Evolutionary conservation across 2,113 vertebrate genomes (phyloP), one percentile per base, ranked within the genome.

Genomic region (Pelvicachromis taeniatus): DNA sequence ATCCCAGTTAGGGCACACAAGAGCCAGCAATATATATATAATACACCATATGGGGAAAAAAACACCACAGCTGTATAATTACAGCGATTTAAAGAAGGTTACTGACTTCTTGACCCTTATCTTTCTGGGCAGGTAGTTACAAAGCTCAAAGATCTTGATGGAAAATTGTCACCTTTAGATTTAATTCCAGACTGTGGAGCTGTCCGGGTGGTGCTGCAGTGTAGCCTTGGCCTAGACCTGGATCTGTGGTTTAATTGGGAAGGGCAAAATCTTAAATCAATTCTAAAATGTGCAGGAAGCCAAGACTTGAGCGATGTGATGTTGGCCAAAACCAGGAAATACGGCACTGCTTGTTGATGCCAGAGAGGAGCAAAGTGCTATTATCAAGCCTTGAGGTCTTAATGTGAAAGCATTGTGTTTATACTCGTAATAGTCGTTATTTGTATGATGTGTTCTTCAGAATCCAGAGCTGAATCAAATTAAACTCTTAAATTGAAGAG

Each of bases 121-220:
- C 9, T 73, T 42, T 9, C 26, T 0, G 0, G 65, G 40, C 1
- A 29, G 2, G 42, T 48, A 17, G 7, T 70, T 45, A 23, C 16
- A 70, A 70, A 42, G 35, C 65, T 14, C 6, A 42, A 42, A 0
- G 38, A 21, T 45, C 38, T 38, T 45, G 23, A 19, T 48, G 42
- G 7, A 11, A 7, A 73, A 73, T 0, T 14, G 5, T 48, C 16
- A 19, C 45, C 23, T 75, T n/a, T 75, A 75, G 68, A 19, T 73
- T 31, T 19, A 48, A 50, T 6, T 48, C 68, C 31, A 14, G 2
- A 4, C 9, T 4, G 45, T 70, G 65, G 40, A 70, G 4, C 21
- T 48, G 68, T 45, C 26, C 29, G 40, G 21, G 16, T 16, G 10
- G 23, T 26, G 26, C 23, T 73, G 42, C 23, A 19, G 38, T 29